Evolutionary conservation across 1,140 invertebrate species (phyloP), one percentile per base, ranked within the genome.

Genomic region (Ceratosolen fusciceps): DNA sequence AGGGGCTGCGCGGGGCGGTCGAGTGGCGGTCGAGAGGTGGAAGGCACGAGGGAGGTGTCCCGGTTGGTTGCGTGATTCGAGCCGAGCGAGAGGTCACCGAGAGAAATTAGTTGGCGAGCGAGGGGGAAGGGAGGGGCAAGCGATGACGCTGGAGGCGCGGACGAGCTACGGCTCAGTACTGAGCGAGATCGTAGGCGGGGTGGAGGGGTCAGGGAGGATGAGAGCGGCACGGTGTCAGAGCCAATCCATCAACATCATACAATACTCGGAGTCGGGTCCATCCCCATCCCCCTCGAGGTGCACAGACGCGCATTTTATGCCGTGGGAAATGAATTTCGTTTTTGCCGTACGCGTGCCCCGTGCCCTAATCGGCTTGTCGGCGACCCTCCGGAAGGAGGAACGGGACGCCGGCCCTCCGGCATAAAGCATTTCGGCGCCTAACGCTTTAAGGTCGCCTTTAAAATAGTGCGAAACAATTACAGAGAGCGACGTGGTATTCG

Each of bases 161-260:
- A 29, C n/a, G 0, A 24, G 0, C n/a, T 9, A 47, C 16, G 43
- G 16, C 43, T 47, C 8, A 47, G 8, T 47, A 47, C 8, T 47
- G 16, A n/a, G 8, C 43, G 43, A 7, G 16, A 16, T 47, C 5
- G 49, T 29, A 26, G 34, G 10, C n/a, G 24, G 7, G 49, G 31
- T 56, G 1, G 21, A 56, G 31, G 29, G 26, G 31, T 16, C n/a
- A 60, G 34, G 37, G 49, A 39, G n/a, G 21, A 56, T 31, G 14
- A 29, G 8, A 70, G 43, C 14, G 62, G n/a, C 16, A 54, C n/a
- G 29, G 62, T 37, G 62, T 77, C 72, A 79, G 83, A 84, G 83
- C 80, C 82, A 82, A 85, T 86, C 83, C 82, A 86, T 86, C 85
- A 85, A 84, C 83, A 84, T 84, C 83, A 81, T 70, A 79, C 82